phyloP scores from a whole-genome alignment of 2,888 invertebrate species.

The Machimus atricapillus region DNA sequence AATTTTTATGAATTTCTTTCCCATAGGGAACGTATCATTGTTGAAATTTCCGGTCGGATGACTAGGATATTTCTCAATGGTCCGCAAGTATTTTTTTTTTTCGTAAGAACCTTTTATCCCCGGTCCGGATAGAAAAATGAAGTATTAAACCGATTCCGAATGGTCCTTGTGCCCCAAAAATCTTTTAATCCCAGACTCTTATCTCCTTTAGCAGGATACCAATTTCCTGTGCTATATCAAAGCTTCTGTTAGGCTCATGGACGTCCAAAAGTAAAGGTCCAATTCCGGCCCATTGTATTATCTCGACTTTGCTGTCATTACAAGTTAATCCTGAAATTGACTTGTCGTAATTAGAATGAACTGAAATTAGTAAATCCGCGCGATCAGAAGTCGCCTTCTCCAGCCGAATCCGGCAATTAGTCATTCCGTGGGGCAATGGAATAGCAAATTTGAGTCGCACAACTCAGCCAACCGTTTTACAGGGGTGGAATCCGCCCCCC shows the following conservation, averaged over 20 bases:
- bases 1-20: background rate
- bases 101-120: background rate
- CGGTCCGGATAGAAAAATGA: background rate
- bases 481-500: background rate
- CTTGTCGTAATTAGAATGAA: constrained; percentile 29
- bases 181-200: background rate
- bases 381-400: constrained; percentile 26
- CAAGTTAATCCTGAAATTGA: constrained; percentile 33
- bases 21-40: background rate
- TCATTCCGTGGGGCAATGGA: constrained; percentile 21
- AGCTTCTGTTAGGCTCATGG: background rate
- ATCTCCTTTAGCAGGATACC: background rate
- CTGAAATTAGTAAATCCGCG: constrained; percentile 26
- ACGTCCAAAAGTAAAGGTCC: background rate
- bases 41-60: background rate
- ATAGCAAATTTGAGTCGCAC: constrained; percentile 9
- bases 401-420: constrained; percentile 24
- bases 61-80: background rate
- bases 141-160: background rate
- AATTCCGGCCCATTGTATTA: constrained; percentile 1
- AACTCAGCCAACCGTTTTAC: background rate
- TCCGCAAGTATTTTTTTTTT: background rate
- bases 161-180: background rate
- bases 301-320: constrained; percentile 24
- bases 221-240: constrained; percentile 6